Evolutionary conservation across 35 echinoderm and acorn worm species (phyloP).

Genomic region (Heliocidaris erythrogramma): DNA sequence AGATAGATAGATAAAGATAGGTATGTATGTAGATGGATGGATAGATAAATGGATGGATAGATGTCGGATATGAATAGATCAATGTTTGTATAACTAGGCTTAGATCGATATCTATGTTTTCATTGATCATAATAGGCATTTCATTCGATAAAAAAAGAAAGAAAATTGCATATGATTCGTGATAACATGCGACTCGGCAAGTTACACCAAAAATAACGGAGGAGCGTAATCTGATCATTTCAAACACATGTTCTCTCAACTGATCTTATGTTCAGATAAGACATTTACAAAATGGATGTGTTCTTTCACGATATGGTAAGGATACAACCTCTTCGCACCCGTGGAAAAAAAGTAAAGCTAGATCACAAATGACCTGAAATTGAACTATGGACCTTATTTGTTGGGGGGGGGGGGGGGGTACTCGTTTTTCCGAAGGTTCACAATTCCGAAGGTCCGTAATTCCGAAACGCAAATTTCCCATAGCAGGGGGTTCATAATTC

Average conservation of each 20-base stretch:
- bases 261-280: background rate
- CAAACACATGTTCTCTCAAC: background rate
- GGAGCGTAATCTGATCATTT: background rate
- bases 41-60: background rate
- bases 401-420: too few species aligned
- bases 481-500: too few species aligned
- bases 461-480: too few species aligned
- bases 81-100: too few species aligned
- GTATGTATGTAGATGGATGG: background rate
- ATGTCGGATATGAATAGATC: too few species aligned
- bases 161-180: background rate
- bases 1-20: background rate
- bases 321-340: too few species aligned
- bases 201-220: background rate
- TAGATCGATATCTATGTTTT: too few species aligned
- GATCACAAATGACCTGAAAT: background rate
- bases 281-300: background rate
- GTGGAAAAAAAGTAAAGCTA: too few species aligned
- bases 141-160: background rate
- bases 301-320: background rate
- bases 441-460: too few species aligned
- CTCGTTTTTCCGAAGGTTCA: too few species aligned
- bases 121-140: background rate
- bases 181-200: background rate
- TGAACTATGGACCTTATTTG: background rate